Evolutionary conservation across 2,797 vertebrate genomes (phyloP).

Genomic region (Chromis chromis): DNA sequence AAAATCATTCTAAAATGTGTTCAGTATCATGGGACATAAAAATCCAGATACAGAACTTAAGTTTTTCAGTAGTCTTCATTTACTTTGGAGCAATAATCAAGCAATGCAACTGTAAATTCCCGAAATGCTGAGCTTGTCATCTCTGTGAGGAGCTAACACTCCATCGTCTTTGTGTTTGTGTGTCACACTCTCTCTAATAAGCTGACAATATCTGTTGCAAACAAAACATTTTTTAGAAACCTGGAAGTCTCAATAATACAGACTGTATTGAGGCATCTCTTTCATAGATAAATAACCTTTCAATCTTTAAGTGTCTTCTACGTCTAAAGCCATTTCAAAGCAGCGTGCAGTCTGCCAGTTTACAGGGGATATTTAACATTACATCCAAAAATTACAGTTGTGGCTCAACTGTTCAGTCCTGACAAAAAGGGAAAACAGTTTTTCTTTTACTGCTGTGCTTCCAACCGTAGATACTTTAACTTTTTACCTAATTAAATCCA

Average conservation of each 20-base stretch:
- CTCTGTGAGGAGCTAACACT: not conserved
- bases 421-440: conserved; percentile 25
- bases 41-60: not conserved
- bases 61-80: conserved; percentile 9
- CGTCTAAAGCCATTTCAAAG: conserved; percentile 57
- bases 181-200: not conserved
- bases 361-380: conserved; percentile 18
- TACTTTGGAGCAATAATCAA: not conserved
- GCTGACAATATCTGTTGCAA: not conserved
- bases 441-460: conserved; percentile 51
- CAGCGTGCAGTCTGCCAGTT: conserved; percentile 47
- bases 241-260: conserved; percentile 22
- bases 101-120: not conserved
- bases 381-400: conserved; percentile 14
- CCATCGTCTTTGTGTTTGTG: not conserved
- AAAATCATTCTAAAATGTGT: conserved; percentile 6
- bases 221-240: not conserved
- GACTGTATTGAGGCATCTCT: conserved; percentile 18
- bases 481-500: conserved; percentile 7
- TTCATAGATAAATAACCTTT: conserved; percentile 14
- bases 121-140: not conserved
- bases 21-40: conserved; percentile 3
- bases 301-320: conserved; percentile 55
- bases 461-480: conserved; percentile 14
- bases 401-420: conserved; percentile 9